A percentile compares a stretch with the other conserved stretches of the same genome.
phyloP scores from a whole-genome alignment of 1,140 invertebrate species.

The Cepaea nemoralis region DNA sequence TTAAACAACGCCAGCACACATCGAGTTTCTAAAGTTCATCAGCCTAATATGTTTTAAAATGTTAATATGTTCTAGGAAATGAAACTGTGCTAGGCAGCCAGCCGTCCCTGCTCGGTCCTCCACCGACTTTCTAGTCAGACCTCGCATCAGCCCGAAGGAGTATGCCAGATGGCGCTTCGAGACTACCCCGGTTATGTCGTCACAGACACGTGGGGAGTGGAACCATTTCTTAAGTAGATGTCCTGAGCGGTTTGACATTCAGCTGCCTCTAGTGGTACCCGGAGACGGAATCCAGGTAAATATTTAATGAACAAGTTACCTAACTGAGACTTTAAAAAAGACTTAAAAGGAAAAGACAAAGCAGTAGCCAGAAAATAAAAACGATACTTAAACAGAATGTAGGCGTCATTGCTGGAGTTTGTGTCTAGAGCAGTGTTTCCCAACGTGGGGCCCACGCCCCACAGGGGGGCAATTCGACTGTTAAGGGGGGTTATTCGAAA shows the following conservation, averaged over 20 bases:
- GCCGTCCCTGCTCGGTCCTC: background rate
- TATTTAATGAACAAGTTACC: background rate
- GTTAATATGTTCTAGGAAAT: no score
- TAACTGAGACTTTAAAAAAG: background rate
- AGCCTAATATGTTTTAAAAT: no score
- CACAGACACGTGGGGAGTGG: background rate
- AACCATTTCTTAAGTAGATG: conserved; percentile 16
- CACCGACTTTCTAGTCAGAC: background rate
- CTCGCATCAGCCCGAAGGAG: background rate
- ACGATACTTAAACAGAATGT: no score
- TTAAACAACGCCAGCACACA: no score
- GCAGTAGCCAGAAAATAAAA: no score
- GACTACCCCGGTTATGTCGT: conserved; percentile 4
- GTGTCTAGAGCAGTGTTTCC: no score
- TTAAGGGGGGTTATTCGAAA: no score
- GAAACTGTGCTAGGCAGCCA: no score
- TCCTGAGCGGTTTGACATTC: conserved; percentile 17
- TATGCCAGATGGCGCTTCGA: conserved; percentile 23
- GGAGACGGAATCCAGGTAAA: conserved; percentile 8
- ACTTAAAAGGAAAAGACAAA: background rate
- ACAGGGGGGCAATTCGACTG: no score
- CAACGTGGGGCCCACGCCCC: no score
- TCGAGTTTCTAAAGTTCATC: no score
- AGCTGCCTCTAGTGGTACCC: background rate
- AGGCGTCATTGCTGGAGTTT: no score